These are phyloP conservation scores for Acanthacorydalis orientalis DNA, from an alignment of 2,888 invertebrate genomes.

Conservation along the genomic window DNA sequence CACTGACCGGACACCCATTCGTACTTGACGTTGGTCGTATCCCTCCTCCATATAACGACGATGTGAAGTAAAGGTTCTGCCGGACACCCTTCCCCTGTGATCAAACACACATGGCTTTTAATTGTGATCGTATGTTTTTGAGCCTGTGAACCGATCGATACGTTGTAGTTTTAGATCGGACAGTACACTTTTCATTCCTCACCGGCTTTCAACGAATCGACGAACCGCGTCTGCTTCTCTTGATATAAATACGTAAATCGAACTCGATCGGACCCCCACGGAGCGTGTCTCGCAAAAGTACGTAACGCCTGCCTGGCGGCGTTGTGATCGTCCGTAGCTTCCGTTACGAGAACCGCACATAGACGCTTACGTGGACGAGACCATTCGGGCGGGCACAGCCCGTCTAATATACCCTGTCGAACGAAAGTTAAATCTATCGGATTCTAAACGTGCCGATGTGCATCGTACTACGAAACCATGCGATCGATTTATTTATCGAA, in stretches of 20 bases:
- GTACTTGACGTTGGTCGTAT: conserved; percentile 71
- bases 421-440: too few relatives aligned
- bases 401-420: conserved; percentile 49
- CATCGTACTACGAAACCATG: not conserved
- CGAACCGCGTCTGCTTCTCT: conserved; percentile 68
- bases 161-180: conserved; percentile 13
- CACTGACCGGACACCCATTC: conserved; percentile 72
- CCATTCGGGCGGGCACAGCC: conserved; percentile 80
- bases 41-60: conserved; percentile 80
- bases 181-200: conserved; percentile 1
- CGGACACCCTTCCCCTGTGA: conserved; percentile 35
- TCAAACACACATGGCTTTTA: too few relatives aligned
- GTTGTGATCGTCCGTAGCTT: conserved; percentile 38
- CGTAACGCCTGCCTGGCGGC: conserved; percentile 50
- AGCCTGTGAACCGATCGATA: too few relatives aligned
- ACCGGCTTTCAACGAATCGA: conserved; percentile 53
- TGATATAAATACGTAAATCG: conserved; percentile 79
- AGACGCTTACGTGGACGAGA: conserved; percentile 55
- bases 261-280: conserved; percentile 48
- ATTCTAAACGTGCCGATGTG: conserved; percentile 5
- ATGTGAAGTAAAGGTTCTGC: conserved; percentile 56
- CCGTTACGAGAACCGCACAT: conserved; percentile 66
- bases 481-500: too few relatives aligned
- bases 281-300: conserved; percentile 49
- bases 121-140: too few relatives aligned